A percentile compares a stretch with the other conserved stretches of the same genome.
phyloP scores from a whole-genome alignment of 2,797 vertebrate genomes.

The Acanthornis magna region DNA sequence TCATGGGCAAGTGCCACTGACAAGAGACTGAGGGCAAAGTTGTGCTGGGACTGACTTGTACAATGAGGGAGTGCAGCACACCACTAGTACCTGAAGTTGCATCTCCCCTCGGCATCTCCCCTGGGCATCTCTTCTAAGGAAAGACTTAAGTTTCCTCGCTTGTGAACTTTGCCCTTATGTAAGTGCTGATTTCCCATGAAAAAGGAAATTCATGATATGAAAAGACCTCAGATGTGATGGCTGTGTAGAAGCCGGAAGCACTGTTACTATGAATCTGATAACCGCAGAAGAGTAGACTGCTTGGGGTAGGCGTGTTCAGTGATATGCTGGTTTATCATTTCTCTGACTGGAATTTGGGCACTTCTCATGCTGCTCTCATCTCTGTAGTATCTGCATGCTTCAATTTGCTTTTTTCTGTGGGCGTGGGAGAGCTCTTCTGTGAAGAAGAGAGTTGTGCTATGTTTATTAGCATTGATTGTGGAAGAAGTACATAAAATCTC shows the following conservation, averaged over 20 bases:
- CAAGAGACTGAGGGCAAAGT: background rate
- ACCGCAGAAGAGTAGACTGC: background rate
- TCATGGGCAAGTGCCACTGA: background rate
- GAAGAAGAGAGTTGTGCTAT: background rate
- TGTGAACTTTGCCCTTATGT: background rate
- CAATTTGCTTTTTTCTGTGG: background rate
- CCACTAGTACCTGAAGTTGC: background rate
- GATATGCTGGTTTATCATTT: fast-evolving
- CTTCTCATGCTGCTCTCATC: background rate
- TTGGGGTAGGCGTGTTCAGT: fast-evolving
- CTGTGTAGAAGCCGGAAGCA: background rate
- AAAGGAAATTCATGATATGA: background rate
- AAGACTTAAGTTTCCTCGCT: background rate
- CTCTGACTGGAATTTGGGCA: fast-evolving
- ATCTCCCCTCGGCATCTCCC: background rate
- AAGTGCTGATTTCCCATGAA: background rate
- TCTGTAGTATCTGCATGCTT: background rate
- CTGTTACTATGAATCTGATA: background rate
- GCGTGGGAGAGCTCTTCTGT: background rate
- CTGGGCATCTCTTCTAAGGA: background rate
- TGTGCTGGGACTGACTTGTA: background rate
- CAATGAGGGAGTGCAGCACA: fast-evolving
- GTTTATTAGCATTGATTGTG: background rate
- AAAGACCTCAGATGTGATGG: background rate
- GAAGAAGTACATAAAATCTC: background rate